Evolutionary conservation across 1,140 invertebrate genomes (phyloP), one percentile per base, ranked within the genome.

Genomic region (Lysiphlebus fabarum): DNA sequence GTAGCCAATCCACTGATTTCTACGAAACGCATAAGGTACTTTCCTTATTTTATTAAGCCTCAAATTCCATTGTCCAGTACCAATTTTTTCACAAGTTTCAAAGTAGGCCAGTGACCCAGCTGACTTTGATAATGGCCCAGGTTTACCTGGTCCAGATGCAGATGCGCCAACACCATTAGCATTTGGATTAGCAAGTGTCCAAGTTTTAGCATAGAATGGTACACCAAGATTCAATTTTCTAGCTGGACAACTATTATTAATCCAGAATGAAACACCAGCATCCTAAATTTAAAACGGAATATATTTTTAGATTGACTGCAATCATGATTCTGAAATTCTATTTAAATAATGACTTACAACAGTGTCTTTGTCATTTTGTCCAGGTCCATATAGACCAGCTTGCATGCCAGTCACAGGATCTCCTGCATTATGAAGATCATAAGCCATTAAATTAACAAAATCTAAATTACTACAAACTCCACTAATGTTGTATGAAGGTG

Each of bases 1-100:
- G 69, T 89, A 95, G 0, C 88, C 86, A 2, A 91, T 87, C 92
- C 92, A 94, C 72, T 93, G 90, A 57, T 86, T 84, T 0, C 85
- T 87, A 53, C 77, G 82, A 43, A 82, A 84, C 0, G 88, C 88
- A 71, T 87, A 91, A 2, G 91, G 88, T 1, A 11, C 48, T n/a
- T 14, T 5, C 36, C 47, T 36, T 17, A 44, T 33, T 9, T 44
- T 10, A 12, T 58, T 48, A 7, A 12, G 42, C 6, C 43, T 4
- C n/a, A 53, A 26, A 12, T 1, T 58, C 56, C 56, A 58, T 6
- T 11, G 36, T 43, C 56, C 36, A 6, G 48, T 0, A 61, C 56
- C 7, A 44, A 56, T 11, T 44, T 60, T 36, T 11, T 67, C 53
- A 49, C 74, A 65, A 5, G 67, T 69, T 44, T 71, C 69, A 34